phyloP scores from a whole-genome alignment of 2,113 vertebrate genomes.

The Pituophis catenifer region DNA sequence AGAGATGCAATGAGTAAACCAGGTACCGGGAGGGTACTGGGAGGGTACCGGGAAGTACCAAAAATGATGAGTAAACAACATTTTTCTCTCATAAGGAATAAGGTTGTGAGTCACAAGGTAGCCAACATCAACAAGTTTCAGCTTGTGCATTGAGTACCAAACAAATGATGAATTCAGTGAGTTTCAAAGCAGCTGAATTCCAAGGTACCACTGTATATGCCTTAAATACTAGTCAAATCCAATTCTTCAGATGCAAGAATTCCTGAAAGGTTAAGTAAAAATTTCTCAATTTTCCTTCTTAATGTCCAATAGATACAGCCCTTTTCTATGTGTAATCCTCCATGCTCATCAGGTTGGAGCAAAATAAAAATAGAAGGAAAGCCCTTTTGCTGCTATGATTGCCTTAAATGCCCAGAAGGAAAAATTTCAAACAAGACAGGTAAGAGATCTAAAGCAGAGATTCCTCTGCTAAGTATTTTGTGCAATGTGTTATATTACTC shows the following conservation, averaged over 20 bases:
- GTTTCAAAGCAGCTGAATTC: too few relatives aligned
- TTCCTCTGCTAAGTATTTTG: background rate
- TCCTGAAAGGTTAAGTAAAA: background rate
- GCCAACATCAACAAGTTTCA: too few relatives aligned
- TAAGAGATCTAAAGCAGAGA: background rate
- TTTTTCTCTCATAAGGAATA: too few relatives aligned
- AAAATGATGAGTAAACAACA: too few relatives aligned
- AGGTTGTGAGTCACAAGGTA: too few relatives aligned
- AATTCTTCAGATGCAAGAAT: background rate
- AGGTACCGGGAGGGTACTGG: too few relatives aligned
- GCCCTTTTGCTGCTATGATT: background rate
- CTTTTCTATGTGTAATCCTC: background rate
- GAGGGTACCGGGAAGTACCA: too few relatives aligned
- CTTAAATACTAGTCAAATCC: background rate
- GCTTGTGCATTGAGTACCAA: too few relatives aligned
- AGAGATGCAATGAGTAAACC: too few relatives aligned
- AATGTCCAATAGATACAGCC: background rate
- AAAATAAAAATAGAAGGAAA: background rate
- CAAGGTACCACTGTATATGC: too few relatives aligned
- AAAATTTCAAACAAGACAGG: background rate
- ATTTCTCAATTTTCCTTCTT: background rate
- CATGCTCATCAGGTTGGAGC: background rate
- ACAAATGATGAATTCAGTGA: too few relatives aligned
- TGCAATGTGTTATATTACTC: background rate
- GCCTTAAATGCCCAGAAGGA: background rate